Evolutionary conservation across 2,113 vertebrate genomes (phyloP).

Genomic region (Aleadryas rufinucha): DNA sequence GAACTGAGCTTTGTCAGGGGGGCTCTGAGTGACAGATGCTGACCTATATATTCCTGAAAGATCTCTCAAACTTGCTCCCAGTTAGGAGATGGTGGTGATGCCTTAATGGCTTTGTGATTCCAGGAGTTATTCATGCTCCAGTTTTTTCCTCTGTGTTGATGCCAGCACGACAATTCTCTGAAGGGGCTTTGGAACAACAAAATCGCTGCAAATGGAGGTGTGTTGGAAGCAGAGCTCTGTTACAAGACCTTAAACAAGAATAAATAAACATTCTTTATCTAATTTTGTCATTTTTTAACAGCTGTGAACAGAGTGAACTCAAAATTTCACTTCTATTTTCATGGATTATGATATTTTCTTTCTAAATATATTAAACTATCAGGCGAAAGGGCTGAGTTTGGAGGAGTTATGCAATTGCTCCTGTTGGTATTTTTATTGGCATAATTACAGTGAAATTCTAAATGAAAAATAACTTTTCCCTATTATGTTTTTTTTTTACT

Average conservation of each 20-base stretch:
- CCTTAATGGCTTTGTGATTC: constrained; percentile 60
- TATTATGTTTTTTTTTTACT: not conserved
- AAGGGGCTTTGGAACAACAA: not conserved
- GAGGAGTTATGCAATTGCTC: constrained; percentile 1
- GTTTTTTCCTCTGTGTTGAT: constrained; percentile 33
- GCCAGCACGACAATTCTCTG: constrained; percentile 18
- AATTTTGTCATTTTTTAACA: not conserved
- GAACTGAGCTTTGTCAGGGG: not conserved
- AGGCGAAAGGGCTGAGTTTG: not conserved
- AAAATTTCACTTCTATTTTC: not conserved
- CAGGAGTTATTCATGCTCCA: constrained; percentile 66
- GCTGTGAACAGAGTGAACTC: not conserved
- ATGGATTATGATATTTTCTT: not conserved
- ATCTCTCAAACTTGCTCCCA: constrained; percentile 39
- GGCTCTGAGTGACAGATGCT: constrained; percentile 49
- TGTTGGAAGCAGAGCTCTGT: not conserved
- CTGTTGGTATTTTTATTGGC: not conserved
- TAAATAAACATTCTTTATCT: not conserved
- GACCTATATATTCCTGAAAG: constrained; percentile 55
- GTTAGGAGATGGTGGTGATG: constrained; percentile 17
- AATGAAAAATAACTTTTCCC: not conserved
- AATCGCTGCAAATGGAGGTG: not conserved
- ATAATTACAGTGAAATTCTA: not conserved
- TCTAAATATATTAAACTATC: not conserved
- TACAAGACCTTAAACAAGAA: not conserved